Evolutionary conservation across 2,888 invertebrate genomes (phyloP).

Genomic region (Lepas anatifera): DNA sequence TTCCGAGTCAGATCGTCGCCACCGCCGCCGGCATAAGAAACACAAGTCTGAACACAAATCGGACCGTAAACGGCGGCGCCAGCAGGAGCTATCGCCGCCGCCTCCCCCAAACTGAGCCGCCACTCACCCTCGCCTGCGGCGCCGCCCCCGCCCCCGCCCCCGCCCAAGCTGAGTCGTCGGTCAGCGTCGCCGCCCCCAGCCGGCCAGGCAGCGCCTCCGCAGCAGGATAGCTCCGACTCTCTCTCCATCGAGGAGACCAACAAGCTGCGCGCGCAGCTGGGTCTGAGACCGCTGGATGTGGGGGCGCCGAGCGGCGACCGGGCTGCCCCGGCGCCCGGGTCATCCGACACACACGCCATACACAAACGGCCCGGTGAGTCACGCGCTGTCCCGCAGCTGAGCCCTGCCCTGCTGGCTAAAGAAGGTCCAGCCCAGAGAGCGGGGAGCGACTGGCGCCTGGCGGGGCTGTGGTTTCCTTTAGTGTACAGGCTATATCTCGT

Average conservation of each 20-base stretch:
- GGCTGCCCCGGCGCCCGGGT: constrained; percentile 32
- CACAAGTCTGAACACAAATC: not conserved
- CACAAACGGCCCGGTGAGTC: constrained; percentile 21
- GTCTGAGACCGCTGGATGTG: constrained; percentile 78
- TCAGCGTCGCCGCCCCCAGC: not conserved
- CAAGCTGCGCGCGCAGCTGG: constrained; percentile 78
- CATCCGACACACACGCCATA: constrained; percentile 11
- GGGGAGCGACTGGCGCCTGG: too few relatives aligned
- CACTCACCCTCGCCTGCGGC: not conserved
- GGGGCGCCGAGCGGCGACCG: constrained; percentile 32
- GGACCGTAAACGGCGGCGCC: not conserved
- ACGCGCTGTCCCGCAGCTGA: too few relatives aligned
- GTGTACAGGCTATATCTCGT: too few relatives aligned
- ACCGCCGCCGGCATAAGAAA: not conserved
- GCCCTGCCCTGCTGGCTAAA: too few relatives aligned
- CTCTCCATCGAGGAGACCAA: constrained; percentile 77
- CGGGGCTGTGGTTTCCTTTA: too few relatives aligned
- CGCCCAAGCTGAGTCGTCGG: not conserved
- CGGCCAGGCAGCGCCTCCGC: not conserved
- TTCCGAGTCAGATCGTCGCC: not conserved
- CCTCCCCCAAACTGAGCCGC: constrained; percentile 1
- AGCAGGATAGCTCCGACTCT: constrained; percentile 30
- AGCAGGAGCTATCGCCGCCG: not conserved
- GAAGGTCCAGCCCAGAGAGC: too few relatives aligned
- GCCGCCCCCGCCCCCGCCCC: constrained; percentile 14